Conservation (phyloP, 2,888 invertebrate genomes). For the Ectemnius lituratus region DNA sequence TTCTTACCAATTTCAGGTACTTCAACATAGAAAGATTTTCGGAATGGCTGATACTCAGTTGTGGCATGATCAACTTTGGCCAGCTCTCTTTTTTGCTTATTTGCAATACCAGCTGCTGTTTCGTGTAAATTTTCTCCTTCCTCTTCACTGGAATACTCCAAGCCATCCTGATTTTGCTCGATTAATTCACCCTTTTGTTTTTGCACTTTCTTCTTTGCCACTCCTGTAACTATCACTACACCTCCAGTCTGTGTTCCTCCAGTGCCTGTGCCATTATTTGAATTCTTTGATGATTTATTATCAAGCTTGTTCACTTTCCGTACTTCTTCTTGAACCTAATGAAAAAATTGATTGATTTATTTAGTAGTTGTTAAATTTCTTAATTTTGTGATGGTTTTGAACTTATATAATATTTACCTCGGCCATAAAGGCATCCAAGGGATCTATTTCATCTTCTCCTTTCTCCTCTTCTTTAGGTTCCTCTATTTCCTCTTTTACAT, state of each 20-base stretch:
- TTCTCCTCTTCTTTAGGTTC: constrained; percentile 72
- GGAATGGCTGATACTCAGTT: constrained; percentile 92
- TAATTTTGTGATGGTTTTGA: too few species aligned
- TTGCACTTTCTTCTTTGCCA: constrained; percentile 88
- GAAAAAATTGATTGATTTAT: background rate
- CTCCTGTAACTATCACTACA: constrained; percentile 90
- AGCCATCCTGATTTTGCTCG: constrained; percentile 98
- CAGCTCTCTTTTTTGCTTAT: constrained; percentile 94
- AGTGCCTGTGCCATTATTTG: constrained; percentile 77
- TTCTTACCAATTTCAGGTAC: constrained; percentile 89
- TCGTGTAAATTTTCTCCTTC: constrained; percentile 96
- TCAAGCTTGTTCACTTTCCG: constrained; percentile 88
- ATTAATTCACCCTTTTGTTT: constrained; percentile 98
- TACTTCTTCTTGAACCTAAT: constrained; percentile 87
- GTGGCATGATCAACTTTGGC: constrained; percentile 94
- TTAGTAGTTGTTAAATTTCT: too few species aligned
- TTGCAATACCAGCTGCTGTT: constrained; percentile 91
- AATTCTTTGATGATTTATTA: constrained; percentile 79
- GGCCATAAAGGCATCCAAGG: constrained; percentile 98
- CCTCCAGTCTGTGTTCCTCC: constrained; percentile 77
- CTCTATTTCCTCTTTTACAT: constrained; percentile 79
- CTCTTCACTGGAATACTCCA: constrained; percentile 98
- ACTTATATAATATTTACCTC: constrained; percentile 77
- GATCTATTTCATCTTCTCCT: constrained; percentile 89
- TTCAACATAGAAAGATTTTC: constrained; percentile 98